Base-by-base conservation (phyloP, 2,797 vertebrate genomes). In the Semaprochilodus insignis region DNA sequence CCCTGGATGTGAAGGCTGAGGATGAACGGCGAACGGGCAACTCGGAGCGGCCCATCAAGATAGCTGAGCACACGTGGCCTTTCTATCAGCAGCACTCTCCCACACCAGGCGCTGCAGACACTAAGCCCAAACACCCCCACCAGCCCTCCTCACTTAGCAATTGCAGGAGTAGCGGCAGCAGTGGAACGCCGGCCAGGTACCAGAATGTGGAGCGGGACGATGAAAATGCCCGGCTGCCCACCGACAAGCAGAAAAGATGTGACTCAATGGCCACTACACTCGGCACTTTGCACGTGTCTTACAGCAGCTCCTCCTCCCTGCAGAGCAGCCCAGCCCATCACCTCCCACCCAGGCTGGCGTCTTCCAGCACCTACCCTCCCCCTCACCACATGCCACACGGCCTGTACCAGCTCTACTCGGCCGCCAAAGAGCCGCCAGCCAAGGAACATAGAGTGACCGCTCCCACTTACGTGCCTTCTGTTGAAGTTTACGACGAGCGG, bases 381-480 rank as follows among this genome's bases (percentile, higher is more conserved):
- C 81, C 87, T 86, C 95, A 95, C 86, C 91, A 95, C 2, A 88
- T 93, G 81, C 93, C 94, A 80, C 89, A 94, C 25, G 91, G 91
- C 85, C 91, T 96, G 88, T 96, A 95, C 88, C 94, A 94, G 19
- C 95, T 95, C 90, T 95, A 96, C 85, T 94, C 95, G 0, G 85
- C 92, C 11, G 87, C 91, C 79, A 96, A 96, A 85, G 97, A 98
- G 88, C 91, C 94, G 2, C 67, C 40, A 70, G 92, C 93, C 85
- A 96, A 96, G 84, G 97, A 99, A 92, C 97, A 98, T 93, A 95
- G 97, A 86, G 96, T 98, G 87, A 97, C 94, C n/a, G 97, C 97
- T 60, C 97, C 97, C 74, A 98, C 97, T 82, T 99, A 98, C 25
- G 97, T 98, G 96, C 97, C 97, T 97, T 98, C 97, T 81, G 96